Percentiles rank a stretch among this genome's conserved stretches.
Conservation (phyloP, 2,888 invertebrate species). For the Epinotia bilunana region DNA sequence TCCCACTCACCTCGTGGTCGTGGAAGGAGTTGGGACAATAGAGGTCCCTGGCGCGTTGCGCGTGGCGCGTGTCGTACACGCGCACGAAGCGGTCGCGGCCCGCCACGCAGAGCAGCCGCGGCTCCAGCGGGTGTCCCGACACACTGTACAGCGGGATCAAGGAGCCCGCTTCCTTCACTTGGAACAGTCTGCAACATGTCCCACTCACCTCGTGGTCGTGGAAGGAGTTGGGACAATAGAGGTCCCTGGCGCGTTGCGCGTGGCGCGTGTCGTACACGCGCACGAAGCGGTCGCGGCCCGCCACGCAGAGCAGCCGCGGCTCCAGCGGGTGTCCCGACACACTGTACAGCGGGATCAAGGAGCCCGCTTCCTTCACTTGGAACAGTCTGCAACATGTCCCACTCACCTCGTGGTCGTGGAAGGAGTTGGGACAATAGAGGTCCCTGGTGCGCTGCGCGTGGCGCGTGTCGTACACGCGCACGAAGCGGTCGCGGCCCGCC, state of each 20-base stretch:
- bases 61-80: too few species aligned
- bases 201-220: constrained; percentile 22
- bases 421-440: too few species aligned
- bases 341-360: constrained; percentile 91
- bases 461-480: too few species aligned
- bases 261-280: constrained; percentile 90
- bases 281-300: constrained; percentile 92
- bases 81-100: too few species aligned
- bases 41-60: constrained; percentile 76
- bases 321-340: constrained; percentile 93
- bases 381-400: constrained; percentile 75
- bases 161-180: too few species aligned
- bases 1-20: constrained; percentile 46
- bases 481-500: too few species aligned
- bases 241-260: constrained; percentile 77
- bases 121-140: too few species aligned
- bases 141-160: too few species aligned
- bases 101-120: too few species aligned
- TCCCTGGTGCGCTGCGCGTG: too few species aligned
- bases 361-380: constrained; percentile 82
- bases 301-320: constrained; percentile 90
- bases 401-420: too few species aligned
- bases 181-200: background rate
- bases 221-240: constrained; percentile 84
- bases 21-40: constrained; percentile 84